These are phyloP conservation scores for Dexiosoma caninum DNA, from an alignment of 2,888 invertebrate genomes.

Conservation along the genomic window DNA sequence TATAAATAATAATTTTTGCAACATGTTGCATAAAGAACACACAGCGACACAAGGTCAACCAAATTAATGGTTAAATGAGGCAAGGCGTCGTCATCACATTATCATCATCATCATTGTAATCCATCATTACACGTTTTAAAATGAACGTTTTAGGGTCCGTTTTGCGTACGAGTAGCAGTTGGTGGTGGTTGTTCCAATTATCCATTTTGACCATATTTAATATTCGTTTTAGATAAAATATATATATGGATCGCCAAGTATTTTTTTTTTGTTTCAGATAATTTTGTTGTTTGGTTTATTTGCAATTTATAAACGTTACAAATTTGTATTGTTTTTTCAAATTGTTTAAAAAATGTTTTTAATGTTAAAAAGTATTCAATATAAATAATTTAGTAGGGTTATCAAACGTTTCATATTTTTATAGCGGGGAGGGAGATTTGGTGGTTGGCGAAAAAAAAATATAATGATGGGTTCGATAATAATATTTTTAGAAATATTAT, in stretches of 20 bases:
- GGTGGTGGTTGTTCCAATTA: slow-evolving; percentile 49
- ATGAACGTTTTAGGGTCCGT: slow-evolving; percentile 28
- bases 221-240: slow-evolving; percentile 67
- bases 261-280: slow-evolving; percentile 59
- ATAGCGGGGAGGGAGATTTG: slow-evolving; percentile 20
- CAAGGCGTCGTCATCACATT: neutral
- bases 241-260: slow-evolving; percentile 76
- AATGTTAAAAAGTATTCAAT: slow-evolving; percentile 34
- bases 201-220: slow-evolving; percentile 57
- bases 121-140: slow-evolving; percentile 20
- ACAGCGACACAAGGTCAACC: neutral
- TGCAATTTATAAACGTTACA: slow-evolving; percentile 58
- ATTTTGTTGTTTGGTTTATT: slow-evolving; percentile 53
- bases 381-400: slow-evolving; percentile 44
- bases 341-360: slow-evolving; percentile 64
- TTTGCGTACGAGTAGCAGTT: neutral
- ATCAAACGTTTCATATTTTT: slow-evolving; percentile 40
- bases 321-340: slow-evolving; percentile 61
- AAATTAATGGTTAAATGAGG: neutral
- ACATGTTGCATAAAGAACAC: neutral
- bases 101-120: slow-evolving; percentile 25
- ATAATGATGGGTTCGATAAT: slow-evolving; percentile 20
- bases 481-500: slow-evolving; percentile 47
- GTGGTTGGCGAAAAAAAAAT: slow-evolving; percentile 28
- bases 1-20: slow-evolving; percentile 18